These are phyloP conservation scores for Orius insidiosus DNA, from an alignment of 1,140 invertebrate genomes.

Conservation along the genomic window DNA sequence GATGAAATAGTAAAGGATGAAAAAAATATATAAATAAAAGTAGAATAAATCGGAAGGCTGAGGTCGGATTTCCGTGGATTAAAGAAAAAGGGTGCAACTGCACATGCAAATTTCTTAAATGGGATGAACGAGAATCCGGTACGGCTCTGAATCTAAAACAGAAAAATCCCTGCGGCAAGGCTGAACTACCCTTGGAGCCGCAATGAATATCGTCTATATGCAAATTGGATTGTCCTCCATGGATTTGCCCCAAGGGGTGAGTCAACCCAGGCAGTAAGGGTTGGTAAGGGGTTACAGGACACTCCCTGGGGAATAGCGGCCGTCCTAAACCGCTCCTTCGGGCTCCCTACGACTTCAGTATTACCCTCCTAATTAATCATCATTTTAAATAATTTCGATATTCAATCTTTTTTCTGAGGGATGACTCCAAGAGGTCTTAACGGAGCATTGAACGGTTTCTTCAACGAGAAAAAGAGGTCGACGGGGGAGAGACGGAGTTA, in stretches of 20 bases:
- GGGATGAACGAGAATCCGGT: not conserved
- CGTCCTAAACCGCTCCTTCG: too few relatives aligned
- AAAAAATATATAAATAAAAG: not conserved
- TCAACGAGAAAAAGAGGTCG: too few relatives aligned
- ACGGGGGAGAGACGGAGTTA: too few relatives aligned
- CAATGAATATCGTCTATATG: conserved; percentile 12
- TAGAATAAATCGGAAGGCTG: not conserved
- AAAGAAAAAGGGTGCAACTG: not conserved
- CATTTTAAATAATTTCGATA: too few relatives aligned
- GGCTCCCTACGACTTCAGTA: too few relatives aligned
- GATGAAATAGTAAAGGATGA: not conserved
- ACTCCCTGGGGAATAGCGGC: too few relatives aligned
- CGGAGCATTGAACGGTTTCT: too few relatives aligned
- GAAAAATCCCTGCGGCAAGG: conserved; percentile 7
- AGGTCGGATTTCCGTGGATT: not conserved
- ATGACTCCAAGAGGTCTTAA: too few relatives aligned
- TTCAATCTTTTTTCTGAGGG: too few relatives aligned
- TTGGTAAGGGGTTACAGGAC: too few relatives aligned
- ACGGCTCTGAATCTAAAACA: conserved; percentile 8
- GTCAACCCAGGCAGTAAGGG: not conserved
- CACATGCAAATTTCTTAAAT: conserved; percentile 3
- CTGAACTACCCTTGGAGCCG: not conserved
- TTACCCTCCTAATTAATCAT: too few relatives aligned
- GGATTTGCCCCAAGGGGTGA: not conserved
- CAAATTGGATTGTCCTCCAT: conserved; percentile 11